These are phyloP conservation scores for Ectemnius lituratus DNA, from an alignment of 2,888 invertebrate genomes.

Conservation along the genomic window DNA sequence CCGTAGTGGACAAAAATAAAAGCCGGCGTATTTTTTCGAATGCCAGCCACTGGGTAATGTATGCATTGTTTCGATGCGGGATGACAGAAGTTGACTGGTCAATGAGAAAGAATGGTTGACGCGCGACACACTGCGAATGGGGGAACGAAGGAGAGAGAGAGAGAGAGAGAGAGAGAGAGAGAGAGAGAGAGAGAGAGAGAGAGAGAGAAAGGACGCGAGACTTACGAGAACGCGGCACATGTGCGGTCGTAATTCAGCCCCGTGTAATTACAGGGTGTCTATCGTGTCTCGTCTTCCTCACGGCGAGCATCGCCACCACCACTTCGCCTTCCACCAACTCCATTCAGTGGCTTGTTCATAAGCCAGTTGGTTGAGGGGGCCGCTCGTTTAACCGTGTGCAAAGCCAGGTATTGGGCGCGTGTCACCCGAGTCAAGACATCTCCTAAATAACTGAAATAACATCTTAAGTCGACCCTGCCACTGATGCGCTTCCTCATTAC, in stretches of 20 bases:
- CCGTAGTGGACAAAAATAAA: neutral
- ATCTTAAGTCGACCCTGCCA: constrained; percentile 53
- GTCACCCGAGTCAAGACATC: constrained; percentile 67
- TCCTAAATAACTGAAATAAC: constrained; percentile 69
- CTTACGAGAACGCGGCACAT: constrained; percentile 45
- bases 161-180: too few species aligned
- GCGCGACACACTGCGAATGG: too few species aligned
- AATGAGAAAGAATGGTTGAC: too few species aligned
- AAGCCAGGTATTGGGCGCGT: constrained; percentile 57
- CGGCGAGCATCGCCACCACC: constrained; percentile 8
- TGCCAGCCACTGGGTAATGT: neutral
- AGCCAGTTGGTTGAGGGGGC: constrained; percentile 35
- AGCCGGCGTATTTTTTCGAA: neutral
- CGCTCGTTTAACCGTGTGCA: constrained; percentile 50
- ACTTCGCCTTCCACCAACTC: constrained; percentile 25
- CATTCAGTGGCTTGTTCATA: constrained; percentile 34
- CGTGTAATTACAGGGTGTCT: constrained; percentile 69
- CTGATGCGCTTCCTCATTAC: constrained; percentile 37
- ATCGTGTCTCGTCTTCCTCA: constrained; percentile 25
- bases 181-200: too few species aligned
- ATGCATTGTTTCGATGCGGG: constrained; percentile 9
- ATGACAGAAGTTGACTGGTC: constrained; percentile 4
- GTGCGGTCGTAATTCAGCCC: constrained; percentile 70
- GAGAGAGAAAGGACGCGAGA: neutral
- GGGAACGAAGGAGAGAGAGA: too few species aligned